These are phyloP conservation scores for Oreocharis arfaki DNA, from an alignment of 2,113 vertebrate genomes.

Conservation along the genomic window DNA sequence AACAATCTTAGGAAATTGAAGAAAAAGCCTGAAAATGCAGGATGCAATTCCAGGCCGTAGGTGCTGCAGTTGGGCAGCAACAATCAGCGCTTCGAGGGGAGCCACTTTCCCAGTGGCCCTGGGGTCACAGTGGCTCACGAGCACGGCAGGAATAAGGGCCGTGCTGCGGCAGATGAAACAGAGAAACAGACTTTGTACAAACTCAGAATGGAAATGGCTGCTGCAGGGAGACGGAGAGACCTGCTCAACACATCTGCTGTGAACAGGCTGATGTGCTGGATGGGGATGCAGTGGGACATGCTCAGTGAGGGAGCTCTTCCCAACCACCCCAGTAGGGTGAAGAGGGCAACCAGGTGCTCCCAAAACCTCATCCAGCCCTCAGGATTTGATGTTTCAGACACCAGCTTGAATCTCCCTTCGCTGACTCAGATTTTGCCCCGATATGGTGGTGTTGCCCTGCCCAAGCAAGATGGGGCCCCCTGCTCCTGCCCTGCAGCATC, in stretches of 20 bases:
- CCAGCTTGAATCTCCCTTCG: background rate
- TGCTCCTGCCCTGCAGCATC: background rate
- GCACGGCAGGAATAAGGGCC: background rate
- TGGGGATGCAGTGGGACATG: background rate
- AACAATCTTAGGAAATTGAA: background rate
- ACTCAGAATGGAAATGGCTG: background rate
- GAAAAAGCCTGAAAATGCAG: background rate
- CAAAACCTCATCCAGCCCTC: background rate
- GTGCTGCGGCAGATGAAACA: background rate
- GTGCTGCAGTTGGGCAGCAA: background rate
- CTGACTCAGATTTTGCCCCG: rapidly evolving
- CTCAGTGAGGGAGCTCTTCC: background rate
- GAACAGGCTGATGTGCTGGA: background rate
- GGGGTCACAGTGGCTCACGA: rapidly evolving
- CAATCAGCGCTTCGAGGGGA: background rate
- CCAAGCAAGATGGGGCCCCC: background rate
- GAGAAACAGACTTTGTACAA: background rate
- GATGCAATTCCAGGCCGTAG: background rate
- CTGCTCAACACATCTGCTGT: background rate
- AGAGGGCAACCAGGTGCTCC: rapidly evolving
- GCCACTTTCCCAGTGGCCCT: rapidly evolving
- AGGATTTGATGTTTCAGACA: background rate
- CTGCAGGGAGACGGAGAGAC: rapidly evolving
- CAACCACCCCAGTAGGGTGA: rapidly evolving
- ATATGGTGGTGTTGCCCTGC: background rate